Evolutionary conservation across 2,797 vertebrate species (phyloP).

Genomic region (Eulemur albifrons): DNA sequence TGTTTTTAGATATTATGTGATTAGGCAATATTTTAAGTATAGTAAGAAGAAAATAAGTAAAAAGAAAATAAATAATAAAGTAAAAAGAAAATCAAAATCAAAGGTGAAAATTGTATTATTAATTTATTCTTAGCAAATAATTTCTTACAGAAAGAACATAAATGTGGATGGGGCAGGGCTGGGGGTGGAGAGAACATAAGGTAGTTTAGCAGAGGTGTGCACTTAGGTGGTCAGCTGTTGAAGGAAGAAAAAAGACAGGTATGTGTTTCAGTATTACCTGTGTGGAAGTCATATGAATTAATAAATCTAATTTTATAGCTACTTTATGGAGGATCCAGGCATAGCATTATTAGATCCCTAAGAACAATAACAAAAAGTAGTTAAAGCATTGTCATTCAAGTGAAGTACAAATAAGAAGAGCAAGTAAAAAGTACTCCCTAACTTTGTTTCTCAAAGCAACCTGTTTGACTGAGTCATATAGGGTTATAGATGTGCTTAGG

Average conservation of each 20-base stretch:
- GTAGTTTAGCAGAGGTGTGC: neutral
- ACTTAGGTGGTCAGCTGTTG: neutral
- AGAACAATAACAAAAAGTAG: neutral
- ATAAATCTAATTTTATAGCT: neutral
- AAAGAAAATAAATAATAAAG: conserved; percentile 4
- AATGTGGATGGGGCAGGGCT: neutral
- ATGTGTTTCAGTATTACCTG: neutral
- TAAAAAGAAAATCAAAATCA: neutral
- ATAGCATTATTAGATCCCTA: neutral
- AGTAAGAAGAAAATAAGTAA: conserved; percentile 33
- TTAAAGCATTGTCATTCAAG: neutral
- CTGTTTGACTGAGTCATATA: neutral
- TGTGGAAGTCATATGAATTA: neutral
- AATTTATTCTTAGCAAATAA: neutral
- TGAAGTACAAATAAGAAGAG: neutral
- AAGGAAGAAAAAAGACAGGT: neutral
- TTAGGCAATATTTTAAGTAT: neutral
- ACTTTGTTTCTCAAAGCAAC: neutral
- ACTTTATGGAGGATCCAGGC: neutral
- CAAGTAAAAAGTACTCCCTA: neutral
- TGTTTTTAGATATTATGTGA: conserved; percentile 42
- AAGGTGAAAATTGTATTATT: neutral
- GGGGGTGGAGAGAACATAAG: neutral
- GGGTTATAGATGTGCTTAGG: neutral
- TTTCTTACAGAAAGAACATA: conserved; percentile 6